phyloP scores from a whole-genome alignment of 2,797 vertebrate species.

The Pristis pectinata region DNA sequence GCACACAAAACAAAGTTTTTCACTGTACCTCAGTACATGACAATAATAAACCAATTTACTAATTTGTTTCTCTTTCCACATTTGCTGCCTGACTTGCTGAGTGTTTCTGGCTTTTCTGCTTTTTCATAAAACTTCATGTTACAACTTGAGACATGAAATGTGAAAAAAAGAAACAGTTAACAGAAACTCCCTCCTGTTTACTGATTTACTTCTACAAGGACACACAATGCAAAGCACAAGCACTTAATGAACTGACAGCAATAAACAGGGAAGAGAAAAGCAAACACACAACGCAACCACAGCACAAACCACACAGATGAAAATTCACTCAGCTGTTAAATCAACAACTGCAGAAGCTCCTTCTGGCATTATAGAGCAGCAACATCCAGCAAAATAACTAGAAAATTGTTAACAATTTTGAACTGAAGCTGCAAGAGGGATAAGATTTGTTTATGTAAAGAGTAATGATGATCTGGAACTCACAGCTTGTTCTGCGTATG shows the following conservation, averaged over 20 bases:
- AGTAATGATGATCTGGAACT: no score
- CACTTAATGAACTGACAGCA: neutral
- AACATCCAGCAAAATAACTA: neutral
- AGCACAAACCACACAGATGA: neutral
- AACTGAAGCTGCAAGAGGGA: no score
- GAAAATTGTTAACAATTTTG: no score
- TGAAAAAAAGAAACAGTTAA: neutral
- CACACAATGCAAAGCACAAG: neutral
- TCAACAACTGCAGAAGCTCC: neutral
- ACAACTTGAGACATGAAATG: neutral
- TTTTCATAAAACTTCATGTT: no score
- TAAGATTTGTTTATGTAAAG: no score
- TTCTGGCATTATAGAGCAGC: neutral
- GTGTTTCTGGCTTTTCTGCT: no score
- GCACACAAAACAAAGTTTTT: no score
- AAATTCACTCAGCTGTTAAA: neutral
- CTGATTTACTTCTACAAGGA: neutral
- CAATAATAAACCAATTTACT: no score
- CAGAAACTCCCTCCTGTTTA: neutral
- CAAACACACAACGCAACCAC: neutral
- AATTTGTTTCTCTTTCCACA: no score
- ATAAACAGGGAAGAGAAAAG: neutral
- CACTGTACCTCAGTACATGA: no score
- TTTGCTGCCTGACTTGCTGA: no score
- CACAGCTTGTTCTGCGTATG: no score